Evolutionary conservation across 2,113 vertebrate species (phyloP).

Genomic region (Paramormyrops kingsleyae): DNA sequence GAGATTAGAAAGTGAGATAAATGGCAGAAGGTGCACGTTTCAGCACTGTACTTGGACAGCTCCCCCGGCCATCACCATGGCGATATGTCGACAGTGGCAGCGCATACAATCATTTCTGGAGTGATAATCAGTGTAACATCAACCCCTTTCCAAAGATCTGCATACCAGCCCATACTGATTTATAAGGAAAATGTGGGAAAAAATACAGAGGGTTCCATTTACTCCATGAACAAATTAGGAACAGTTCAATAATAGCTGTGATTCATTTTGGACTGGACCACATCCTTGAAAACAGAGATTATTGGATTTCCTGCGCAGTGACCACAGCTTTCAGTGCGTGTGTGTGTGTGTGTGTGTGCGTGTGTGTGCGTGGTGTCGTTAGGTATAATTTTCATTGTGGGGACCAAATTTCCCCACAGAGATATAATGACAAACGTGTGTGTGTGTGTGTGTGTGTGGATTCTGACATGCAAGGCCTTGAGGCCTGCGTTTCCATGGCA

Average conservation of each 20-base stretch:
- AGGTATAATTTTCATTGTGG: no score
- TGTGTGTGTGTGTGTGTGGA: not conserved
- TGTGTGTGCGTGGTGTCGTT: not conserved
- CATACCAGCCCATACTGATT: not conserved
- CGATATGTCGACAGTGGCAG: not conserved
- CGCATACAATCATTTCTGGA: not conserved
- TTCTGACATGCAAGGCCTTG: not conserved
- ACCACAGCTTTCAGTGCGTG: not conserved
- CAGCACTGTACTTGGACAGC: constrained; percentile 13
- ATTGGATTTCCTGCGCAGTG: not conserved
- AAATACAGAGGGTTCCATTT: not conserved
- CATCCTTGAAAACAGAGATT: not conserved
- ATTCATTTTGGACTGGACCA: not conserved
- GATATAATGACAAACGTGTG: not conserved
- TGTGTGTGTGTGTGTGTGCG: not conserved
- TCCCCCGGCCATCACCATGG: not conserved
- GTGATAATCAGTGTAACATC: not conserved
- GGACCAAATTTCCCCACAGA: not conserved
- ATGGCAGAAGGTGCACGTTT: not conserved
- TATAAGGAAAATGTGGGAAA: not conserved
- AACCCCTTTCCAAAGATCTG: not conserved
- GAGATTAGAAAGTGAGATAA: not conserved
- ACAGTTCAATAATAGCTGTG: not conserved
- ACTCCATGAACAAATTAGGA: not conserved
- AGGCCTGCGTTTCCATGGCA: not conserved